These are phyloP conservation scores for Sapayoa aenigma DNA, from an alignment of 2,113 vertebrate genomes.

Conservation along the genomic window DNA sequence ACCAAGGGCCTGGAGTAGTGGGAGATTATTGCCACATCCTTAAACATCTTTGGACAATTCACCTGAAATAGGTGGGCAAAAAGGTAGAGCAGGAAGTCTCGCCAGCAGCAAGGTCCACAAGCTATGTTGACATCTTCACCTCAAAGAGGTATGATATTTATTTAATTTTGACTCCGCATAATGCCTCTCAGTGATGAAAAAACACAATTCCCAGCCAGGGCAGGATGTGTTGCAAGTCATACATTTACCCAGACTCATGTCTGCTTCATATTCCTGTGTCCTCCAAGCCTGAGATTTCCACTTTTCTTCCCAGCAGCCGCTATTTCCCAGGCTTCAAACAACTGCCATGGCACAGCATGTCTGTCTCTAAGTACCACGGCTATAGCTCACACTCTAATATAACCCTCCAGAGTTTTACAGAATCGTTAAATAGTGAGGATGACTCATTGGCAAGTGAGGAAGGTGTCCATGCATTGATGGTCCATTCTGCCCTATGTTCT, in stretches of 20 bases:
- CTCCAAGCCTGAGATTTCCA: background rate
- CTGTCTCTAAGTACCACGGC: background rate
- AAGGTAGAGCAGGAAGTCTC: background rate
- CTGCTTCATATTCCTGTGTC: background rate
- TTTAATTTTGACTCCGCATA: background rate
- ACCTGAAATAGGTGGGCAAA: background rate
- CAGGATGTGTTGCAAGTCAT: background rate
- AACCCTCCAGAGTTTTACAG: background rate
- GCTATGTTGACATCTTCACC: background rate
- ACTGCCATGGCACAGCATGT: background rate
- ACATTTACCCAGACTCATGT: background rate
- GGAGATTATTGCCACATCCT: background rate
- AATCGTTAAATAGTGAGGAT: background rate
- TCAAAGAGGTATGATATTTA: background rate
- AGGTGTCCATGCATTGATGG: background rate
- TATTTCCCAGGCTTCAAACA: background rate
- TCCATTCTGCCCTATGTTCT: background rate
- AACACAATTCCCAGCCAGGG: background rate
- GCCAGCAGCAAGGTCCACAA: background rate
- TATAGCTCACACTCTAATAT: background rate
- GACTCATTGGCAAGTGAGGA: background rate
- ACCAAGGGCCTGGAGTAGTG: background rate
- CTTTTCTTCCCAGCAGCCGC: background rate
- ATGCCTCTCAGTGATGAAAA: background rate
- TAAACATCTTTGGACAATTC: background rate